A percentile compares a stretch with the other conserved stretches of the same genome.
Conservation (phyloP, 2,888 invertebrate genomes). For the Trichogramma evanescens region DNA sequence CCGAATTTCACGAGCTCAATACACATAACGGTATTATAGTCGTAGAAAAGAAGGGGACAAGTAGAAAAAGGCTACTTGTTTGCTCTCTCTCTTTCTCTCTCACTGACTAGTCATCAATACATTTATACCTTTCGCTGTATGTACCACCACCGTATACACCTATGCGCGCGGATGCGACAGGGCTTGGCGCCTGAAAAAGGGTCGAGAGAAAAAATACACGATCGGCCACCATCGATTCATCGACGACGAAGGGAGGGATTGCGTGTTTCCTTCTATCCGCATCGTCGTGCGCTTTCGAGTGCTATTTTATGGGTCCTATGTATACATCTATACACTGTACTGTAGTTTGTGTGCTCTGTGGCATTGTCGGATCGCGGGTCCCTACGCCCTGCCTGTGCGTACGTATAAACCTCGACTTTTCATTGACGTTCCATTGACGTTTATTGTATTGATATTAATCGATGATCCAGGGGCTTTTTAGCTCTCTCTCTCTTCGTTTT, state of each 20-base stretch:
- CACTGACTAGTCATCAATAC: no score
- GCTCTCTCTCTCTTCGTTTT: constrained; percentile 4
- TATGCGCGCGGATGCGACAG: no score
- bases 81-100: neutral
- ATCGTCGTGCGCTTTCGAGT: constrained; percentile 25
- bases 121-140: no score
- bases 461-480: constrained; percentile 30
- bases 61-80: neutral
- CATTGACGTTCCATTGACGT: constrained; percentile 30
- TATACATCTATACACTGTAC: no score
- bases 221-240: neutral
- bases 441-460: constrained; percentile 46
- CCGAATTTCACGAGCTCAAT: no score
- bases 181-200: no score
- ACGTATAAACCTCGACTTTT: neutral
- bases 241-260: constrained; percentile 8
- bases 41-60: neutral
- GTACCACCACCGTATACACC: no score
- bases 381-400: constrained; percentile 19
- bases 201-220: neutral
- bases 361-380: neutral
- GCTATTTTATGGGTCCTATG: constrained; percentile 29
- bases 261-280: constrained; percentile 24
- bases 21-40: no score
- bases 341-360: no score